A percentile compares a stretch with the other conserved stretches of the same genome.
Evolutionary conservation across 2,113 vertebrate species (phyloP).

Genomic region (Cervus canadensis): DNA sequence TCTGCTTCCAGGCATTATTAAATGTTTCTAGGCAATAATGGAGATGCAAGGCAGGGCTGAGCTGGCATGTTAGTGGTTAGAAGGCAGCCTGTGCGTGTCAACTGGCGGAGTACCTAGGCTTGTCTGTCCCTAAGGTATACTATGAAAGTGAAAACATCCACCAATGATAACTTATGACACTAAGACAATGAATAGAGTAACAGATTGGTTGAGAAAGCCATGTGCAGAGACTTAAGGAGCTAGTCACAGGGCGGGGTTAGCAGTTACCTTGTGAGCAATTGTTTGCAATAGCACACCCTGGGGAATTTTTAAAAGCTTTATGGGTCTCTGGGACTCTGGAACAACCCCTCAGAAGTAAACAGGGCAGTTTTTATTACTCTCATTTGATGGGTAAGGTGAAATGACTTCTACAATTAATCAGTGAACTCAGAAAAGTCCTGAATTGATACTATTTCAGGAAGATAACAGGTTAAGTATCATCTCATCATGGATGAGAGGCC

Average conservation of each 20-base stretch:
- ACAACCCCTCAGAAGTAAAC: neutral
- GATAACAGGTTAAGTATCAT: neutral
- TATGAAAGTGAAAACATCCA: neutral
- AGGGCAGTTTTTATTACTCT: neutral
- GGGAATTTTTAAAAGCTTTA: neutral
- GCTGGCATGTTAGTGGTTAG: neutral
- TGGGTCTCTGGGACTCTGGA: neutral
- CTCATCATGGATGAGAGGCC: neutral
- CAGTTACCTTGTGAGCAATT: neutral
- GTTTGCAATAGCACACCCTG: neutral
- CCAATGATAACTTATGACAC: neutral
- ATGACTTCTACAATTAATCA: neutral
- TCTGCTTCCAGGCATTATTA: neutral
- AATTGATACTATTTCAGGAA: conserved; percentile 28
- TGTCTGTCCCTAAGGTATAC: neutral
- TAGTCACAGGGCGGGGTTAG: neutral
- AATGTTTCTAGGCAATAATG: neutral
- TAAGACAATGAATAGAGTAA: neutral
- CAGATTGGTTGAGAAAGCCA: neutral
- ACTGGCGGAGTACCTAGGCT: neutral
- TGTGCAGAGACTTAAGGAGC: neutral
- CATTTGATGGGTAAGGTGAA: neutral
- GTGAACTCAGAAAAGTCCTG: neutral
- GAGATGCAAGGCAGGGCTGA: neutral
- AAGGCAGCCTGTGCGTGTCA: neutral